phyloP scores from a whole-genome alignment of 2,888 invertebrate species.

The Chymomyza procnemis region DNA sequence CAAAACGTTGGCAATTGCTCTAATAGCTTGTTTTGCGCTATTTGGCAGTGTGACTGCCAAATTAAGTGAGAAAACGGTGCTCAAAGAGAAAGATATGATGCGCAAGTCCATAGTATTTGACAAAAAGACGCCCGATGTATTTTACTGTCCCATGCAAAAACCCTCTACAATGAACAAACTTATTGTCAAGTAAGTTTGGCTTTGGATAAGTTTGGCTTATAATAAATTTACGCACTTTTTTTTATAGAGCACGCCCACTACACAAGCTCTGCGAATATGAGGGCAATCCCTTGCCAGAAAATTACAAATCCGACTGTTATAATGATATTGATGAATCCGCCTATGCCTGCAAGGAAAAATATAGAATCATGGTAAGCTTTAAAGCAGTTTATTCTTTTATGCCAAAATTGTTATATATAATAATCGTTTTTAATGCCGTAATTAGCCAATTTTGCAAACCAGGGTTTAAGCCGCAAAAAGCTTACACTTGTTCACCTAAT shows the following conservation, averaged over 20 bases:
- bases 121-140: slow-evolving; percentile 88
- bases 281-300: slow-evolving; percentile 84
- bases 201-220: slow-evolving; percentile 21
- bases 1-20: slow-evolving; percentile 14
- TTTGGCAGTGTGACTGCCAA: slow-evolving; percentile 52
- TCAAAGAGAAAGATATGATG: slow-evolving; percentile 84
- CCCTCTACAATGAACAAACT: slow-evolving; percentile 87
- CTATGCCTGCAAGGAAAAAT: slow-evolving; percentile 89
- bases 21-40: slow-evolving; percentile 24
- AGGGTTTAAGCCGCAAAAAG: neutral
- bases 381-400: neutral
- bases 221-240: neutral
- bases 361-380: slow-evolving; percentile 85
- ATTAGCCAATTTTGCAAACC: neutral
- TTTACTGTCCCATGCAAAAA: slow-evolving; percentile 88
- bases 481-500: slow-evolving; percentile 7
- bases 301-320: slow-evolving; percentile 88
- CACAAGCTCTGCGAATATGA: slow-evolving; percentile 87
- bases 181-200: slow-evolving; percentile 81
- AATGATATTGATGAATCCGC: slow-evolving; percentile 88
- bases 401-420: neutral
- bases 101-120: slow-evolving; percentile 88
- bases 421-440: neutral
- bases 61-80: slow-evolving; percentile 66
- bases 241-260: slow-evolving; percentile 81